phyloP scores from a whole-genome alignment of 2,888 invertebrate genomes.

The Microchrysa polita region DNA sequence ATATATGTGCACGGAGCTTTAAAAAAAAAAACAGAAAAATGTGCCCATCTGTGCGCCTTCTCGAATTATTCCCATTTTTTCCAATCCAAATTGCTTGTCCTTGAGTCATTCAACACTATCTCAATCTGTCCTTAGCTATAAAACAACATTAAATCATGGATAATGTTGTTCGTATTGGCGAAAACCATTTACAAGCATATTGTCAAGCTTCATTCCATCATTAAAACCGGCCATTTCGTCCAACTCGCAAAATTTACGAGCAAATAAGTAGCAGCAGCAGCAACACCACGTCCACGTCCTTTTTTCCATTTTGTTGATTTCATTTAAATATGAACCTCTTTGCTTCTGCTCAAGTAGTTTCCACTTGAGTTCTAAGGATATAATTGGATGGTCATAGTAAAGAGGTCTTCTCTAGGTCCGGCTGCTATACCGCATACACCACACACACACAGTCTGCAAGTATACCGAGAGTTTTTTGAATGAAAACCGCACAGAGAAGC shows the following conservation, averaged over 20 bases:
- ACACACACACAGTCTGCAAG: no score
- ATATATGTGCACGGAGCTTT: no score
- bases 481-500: not conserved
- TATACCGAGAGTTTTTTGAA: not conserved
- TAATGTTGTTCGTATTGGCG: not conserved
- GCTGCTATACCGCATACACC: no score
- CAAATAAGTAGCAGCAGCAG: not conserved
- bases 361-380: constrained; percentile 28
- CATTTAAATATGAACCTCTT: constrained; percentile 33
- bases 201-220: not conserved
- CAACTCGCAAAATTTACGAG: not conserved
- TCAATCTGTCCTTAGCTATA: not conserved
- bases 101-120: not conserved
- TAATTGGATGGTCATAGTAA: constrained; percentile 25
- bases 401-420: no score
- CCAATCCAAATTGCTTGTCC: not conserved
- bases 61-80: no score
- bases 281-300: no score
- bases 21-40: no score
- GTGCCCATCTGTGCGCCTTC: no score
- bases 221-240: constrained; percentile 7
- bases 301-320: constrained; percentile 10
- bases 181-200: constrained; percentile 12
- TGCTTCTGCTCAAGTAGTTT: constrained; percentile 33
- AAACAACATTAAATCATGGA: no score